A percentile compares a stretch with the other conserved stretches of the same genome.
Evolutionary conservation across 1,140 invertebrate species (phyloP).

Genomic region (Zophobas morio): DNA sequence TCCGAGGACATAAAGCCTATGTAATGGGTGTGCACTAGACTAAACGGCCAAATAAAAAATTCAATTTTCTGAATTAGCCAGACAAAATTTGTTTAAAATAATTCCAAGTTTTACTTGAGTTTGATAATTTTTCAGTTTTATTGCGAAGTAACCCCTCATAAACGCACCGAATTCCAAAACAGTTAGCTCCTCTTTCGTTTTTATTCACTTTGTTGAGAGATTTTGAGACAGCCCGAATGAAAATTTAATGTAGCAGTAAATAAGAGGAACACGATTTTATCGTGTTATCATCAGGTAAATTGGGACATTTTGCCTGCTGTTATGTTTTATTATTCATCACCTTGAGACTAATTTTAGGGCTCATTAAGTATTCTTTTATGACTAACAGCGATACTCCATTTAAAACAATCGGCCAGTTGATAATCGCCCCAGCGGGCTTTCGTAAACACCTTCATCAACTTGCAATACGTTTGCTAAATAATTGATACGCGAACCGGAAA

Average conservation of each 20-base stretch:
- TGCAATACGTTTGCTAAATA: too few species aligned
- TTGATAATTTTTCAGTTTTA: too few species aligned
- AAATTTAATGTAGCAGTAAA: constrained; percentile 10
- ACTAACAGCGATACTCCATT: not conserved
- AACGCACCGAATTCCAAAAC: not conserved
- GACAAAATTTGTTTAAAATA: too few species aligned
- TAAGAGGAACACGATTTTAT: constrained; percentile 14
- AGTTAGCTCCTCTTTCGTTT: not conserved
- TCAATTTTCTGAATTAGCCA: too few species aligned
- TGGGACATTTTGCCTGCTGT: constrained; percentile 4
- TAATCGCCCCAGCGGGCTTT: not conserved
- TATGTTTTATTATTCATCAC: constrained; percentile 9
- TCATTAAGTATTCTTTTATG: constrained; percentile 6
- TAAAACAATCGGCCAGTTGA: not conserved
- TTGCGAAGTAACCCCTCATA: not conserved
- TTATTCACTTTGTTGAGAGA: not conserved
- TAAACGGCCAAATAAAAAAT: not conserved
- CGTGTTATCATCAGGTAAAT: constrained; percentile 8
- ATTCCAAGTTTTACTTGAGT: too few species aligned
- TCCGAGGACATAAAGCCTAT: not conserved
- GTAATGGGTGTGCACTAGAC: not conserved
- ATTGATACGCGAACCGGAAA: too few species aligned
- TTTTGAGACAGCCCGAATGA: not conserved
- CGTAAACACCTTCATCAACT: not conserved
- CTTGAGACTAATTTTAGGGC: constrained; percentile 10